Percentiles rank a stretch among this genome's conserved stretches.
These are phyloP conservation scores for Gymnorhina tibicen DNA, from an alignment of 2,113 vertebrate genomes.

Conservation along the genomic window DNA sequence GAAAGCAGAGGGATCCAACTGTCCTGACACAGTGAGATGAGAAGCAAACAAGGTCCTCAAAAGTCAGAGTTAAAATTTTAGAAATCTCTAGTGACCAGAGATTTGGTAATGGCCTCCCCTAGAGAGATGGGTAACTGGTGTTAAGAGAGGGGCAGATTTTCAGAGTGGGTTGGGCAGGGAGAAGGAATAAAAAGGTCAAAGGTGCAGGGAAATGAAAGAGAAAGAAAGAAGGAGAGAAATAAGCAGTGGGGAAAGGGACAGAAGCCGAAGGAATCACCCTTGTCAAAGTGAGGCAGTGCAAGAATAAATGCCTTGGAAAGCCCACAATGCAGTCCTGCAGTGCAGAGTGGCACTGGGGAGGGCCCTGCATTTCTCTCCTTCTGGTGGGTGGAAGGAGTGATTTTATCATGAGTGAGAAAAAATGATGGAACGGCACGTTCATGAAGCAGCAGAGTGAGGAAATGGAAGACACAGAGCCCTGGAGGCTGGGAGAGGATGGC, in stretches of 20 bases:
- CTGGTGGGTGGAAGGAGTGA: not conserved
- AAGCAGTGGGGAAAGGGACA: not conserved
- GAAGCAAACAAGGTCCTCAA: not conserved
- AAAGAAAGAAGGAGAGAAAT: not conserved
- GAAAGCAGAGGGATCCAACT: not conserved
- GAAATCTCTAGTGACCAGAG: not conserved
- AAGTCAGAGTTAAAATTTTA: not conserved
- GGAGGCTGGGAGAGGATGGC: not conserved
- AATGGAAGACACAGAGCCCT: not conserved
- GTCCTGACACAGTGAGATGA: not conserved
- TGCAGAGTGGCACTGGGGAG: not conserved
- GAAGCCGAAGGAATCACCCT: not conserved
- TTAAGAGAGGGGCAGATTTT: not conserved
- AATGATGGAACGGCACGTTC: not conserved
- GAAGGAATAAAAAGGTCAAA: not conserved
- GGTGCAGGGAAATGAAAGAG: not conserved
- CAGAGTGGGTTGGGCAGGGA: not conserved
- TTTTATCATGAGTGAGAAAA: slow-evolving; percentile 23
- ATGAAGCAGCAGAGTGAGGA: not conserved
- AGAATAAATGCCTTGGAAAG: not conserved
- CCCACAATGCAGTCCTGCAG: not conserved
- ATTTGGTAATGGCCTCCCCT: not conserved
- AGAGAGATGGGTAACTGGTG: not conserved
- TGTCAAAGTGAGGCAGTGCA: not conserved
- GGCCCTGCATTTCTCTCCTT: not conserved